phyloP scores from a whole-genome alignment of 1,140 invertebrate species.

The Anastrepha ludens region DNA sequence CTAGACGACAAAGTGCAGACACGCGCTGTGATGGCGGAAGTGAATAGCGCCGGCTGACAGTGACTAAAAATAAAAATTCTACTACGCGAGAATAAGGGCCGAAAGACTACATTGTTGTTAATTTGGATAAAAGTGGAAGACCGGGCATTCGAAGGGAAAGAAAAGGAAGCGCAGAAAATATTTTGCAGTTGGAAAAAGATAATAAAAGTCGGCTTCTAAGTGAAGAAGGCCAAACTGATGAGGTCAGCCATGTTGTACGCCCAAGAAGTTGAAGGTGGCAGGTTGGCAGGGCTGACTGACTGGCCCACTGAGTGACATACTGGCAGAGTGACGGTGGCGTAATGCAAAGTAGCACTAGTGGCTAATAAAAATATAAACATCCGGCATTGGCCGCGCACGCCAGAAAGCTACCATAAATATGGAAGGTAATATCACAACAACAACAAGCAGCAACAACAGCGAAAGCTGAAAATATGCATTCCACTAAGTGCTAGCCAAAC shows the following conservation, averaged over 20 bases:
- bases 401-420: conserved; percentile 40
- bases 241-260: neutral
- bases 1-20: conserved; percentile 41
- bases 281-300: neutral
- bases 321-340: neutral
- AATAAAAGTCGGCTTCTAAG: too few relatives aligned
- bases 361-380: conserved; percentile 44
- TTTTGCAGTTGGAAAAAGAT: too few relatives aligned
- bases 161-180: too few relatives aligned
- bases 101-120: neutral
- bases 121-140: neutral
- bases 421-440: neutral
- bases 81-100: neutral
- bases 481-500: conserved; percentile 7
- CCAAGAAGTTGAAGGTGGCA: neutral
- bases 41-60: conserved; percentile 26
- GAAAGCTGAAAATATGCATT: conserved; percentile 8
- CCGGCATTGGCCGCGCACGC: neutral
- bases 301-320: conserved; percentile 34
- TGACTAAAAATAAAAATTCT: conserved; percentile 7
- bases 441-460: neutral
- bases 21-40: conserved; percentile 35
- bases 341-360: neutral
- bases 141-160: too few relatives aligned
- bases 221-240: too few relatives aligned